Evolutionary conservation across 2,113 vertebrate genomes (phyloP), one percentile per base, ranked within the genome.

Genomic region (Tenebrosternarchus preto): DNA sequence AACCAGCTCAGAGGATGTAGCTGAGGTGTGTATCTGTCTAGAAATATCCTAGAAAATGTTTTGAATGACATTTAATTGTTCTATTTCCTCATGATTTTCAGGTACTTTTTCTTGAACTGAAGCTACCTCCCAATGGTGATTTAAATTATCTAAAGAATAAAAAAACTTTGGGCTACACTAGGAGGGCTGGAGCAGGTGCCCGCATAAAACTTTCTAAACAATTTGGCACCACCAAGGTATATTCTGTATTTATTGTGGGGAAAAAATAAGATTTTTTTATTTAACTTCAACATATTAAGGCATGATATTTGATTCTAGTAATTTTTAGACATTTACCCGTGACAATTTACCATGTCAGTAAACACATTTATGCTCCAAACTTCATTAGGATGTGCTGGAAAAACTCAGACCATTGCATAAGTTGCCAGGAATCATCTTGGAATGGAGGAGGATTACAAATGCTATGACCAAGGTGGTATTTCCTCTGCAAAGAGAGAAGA

Each of bases 361-460:
- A 43, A n/a, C 29, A 43, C 50, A 7, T 20, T 33, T 57, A 15
- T 17, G 16, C 2, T 43, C 29, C 8, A 86, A 83, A 85, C 86
- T 76, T 90, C 43, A 27, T 56, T 89, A 98, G 98, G 96, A 96
- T 82, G 86, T 96, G 87, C 86, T 99, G 86, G 95, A 96, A 92
- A 99, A 97, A 88, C 92, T 99, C 71, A 94, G 93, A 82, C 82
- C 88, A 0, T 87, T 98, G 33, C 97, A 99, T 86, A 95, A 93
- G 0, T 88, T 98, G 86, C 97, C 98, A 17, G 95, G 93, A 19
- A 89, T 98, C 73, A 97, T 99, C 85, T 59, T 99, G 76, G 98
- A 99, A 81, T 99, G 98, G 98, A 95, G 96, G 86, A 93, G 95
- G 86, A 98, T 99, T 88, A 96, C 94, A 25, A 98, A 96, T 0